phyloP scores from a whole-genome alignment of 2,113 vertebrate genomes.

The Diadophis punctatus region DNA sequence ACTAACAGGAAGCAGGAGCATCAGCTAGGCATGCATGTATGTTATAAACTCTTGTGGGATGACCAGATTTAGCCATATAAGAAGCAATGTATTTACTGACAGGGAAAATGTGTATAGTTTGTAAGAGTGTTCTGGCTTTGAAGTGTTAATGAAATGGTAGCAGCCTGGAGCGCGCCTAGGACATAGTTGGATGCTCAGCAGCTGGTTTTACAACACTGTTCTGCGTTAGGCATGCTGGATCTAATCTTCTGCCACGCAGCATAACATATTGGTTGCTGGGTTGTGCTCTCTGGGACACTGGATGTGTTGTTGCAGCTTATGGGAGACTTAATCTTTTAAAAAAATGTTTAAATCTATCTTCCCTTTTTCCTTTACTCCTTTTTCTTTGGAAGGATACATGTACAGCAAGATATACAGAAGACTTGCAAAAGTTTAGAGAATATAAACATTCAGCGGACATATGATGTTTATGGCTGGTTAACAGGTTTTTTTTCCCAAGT shows the following conservation, averaged over 20 bases:
- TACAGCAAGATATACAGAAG: neutral
- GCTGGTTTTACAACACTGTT: conserved; percentile 44
- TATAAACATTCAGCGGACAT: neutral
- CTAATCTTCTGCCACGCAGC: conserved; percentile 31
- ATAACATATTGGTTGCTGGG: conserved; percentile 31
- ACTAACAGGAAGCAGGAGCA: conserved; percentile 29
- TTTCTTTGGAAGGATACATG: neutral
- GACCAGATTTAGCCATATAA: conserved; percentile 27
- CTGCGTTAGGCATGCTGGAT: neutral
- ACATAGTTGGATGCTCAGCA: conserved; percentile 44
- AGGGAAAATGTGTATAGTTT: neutral
- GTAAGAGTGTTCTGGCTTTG: conserved; percentile 28
- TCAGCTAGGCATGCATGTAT: conserved; percentile 15
- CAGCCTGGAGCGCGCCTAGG: conserved; percentile 38
- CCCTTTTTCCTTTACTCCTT: neutral
- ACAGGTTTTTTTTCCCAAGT: neutral
- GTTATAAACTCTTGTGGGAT: conserved; percentile 42
- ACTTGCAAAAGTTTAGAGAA: neutral
- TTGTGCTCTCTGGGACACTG: conserved; percentile 9
- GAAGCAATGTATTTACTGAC: neutral
- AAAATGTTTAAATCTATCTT: neutral
- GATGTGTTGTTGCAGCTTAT: conserved; percentile 26
- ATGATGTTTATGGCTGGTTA: neutral
- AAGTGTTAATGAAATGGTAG: conserved; percentile 46
- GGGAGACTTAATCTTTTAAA: conserved; percentile 19